Conservation (phyloP, 23 tunicate species). For the Halocynthia roretzi region DNA sequence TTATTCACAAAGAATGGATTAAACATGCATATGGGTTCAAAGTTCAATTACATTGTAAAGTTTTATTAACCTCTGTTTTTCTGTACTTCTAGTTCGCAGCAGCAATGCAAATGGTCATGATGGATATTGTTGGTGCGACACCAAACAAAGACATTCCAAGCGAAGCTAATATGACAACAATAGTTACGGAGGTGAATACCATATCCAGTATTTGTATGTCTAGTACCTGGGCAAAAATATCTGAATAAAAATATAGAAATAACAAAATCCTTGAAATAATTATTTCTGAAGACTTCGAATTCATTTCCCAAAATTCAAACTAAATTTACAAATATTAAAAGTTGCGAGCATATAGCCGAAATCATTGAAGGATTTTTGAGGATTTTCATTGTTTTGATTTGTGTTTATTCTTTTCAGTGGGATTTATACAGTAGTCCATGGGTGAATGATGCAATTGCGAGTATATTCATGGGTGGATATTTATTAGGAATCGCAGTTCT, state of each 20-base stretch:
- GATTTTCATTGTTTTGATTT: too few relatives aligned
- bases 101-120: conserved; percentile 69
- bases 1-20: too few relatives aligned
- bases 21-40: too few relatives aligned
- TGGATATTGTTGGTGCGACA: conserved; percentile 83
- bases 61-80: not conserved
- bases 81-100: conserved; percentile 31
- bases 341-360: too few relatives aligned
- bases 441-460: conserved; percentile 54
- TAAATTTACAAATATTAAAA: too few relatives aligned
- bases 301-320: too few relatives aligned
- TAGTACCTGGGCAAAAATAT: too few relatives aligned
- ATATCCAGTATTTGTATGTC: not conserved
- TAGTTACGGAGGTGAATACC: conserved; percentile 64
- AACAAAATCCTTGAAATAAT: too few relatives aligned
- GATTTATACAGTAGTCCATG: conserved; percentile 50
- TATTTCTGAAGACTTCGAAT: too few relatives aligned
- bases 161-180: conserved; percentile 62
- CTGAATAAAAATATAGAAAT: too few relatives aligned
- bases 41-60: not conserved
- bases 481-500: conserved; percentile 51
- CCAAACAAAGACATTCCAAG: conserved; percentile 37
- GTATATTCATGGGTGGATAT: conserved; percentile 68
- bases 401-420: conserved; percentile 30
- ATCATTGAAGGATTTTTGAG: too few relatives aligned